Percentiles rank a stretch among this genome's conserved stretches.
Evolutionary conservation across 2,888 invertebrate species (phyloP).

Genomic region (Mesorhabditis belari): DNA sequence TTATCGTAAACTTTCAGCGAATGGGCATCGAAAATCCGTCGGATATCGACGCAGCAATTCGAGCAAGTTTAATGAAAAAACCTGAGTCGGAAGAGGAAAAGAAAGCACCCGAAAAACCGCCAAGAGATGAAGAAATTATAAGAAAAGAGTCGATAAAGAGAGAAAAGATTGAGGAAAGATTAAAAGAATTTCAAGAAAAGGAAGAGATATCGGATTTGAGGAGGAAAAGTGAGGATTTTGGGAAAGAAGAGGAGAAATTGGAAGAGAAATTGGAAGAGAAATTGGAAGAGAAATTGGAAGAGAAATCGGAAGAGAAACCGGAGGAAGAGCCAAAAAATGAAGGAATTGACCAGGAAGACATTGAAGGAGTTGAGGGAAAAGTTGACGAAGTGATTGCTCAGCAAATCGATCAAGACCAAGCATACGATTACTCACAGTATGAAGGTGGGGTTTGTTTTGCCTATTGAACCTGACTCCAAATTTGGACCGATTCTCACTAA

Average conservation of each 20-base stretch:
- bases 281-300: neutral
- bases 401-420: conserved; percentile 2
- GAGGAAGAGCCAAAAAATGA: neutral
- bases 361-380: neutral
- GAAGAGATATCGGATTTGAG: conserved; percentile 2
- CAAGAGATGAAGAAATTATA: neutral
- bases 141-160: neutral
- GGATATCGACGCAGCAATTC: neutral
- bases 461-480: no score
- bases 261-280: no score
- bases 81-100: neutral
- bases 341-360: conserved; percentile 1
- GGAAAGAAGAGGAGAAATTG: neutral
- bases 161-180: neutral
- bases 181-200: neutral
- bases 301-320: neutral
- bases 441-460: no score
- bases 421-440: conserved; percentile 25
- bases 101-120: neutral
- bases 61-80: neutral
- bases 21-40: neutral
- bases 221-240: neutral
- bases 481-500: no score
- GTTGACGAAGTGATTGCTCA: conserved; percentile 2
- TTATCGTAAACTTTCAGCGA: no score